phyloP scores from a whole-genome alignment of 2,113 vertebrate species.

The Podocnemis expansa region DNA sequence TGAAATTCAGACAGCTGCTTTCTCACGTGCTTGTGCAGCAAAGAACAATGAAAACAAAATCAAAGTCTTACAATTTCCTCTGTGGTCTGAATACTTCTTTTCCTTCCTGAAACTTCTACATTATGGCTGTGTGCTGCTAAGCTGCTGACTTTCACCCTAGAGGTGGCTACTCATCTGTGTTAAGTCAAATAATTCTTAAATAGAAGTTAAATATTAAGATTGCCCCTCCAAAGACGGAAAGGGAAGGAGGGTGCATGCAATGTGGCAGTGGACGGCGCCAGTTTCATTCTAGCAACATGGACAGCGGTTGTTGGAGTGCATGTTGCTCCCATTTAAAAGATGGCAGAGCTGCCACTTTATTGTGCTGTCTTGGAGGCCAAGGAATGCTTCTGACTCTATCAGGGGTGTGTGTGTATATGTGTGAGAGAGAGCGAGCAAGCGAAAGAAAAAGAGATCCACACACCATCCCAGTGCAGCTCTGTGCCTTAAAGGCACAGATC shows the following conservation, averaged over 20 bases:
- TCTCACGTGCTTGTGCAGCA: not conserved
- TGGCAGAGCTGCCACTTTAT: not conserved
- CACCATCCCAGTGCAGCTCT: not conserved
- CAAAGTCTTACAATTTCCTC: rapidly evolving
- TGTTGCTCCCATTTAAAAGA: not conserved
- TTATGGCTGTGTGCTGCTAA: rapidly evolving
- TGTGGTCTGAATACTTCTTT: not conserved
- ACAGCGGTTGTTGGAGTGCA: not conserved
- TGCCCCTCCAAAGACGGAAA: not conserved
- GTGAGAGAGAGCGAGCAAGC: rapidly evolving
- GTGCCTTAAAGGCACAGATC: slow-evolving; percentile 46
- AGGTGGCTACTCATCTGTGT: rapidly evolving
- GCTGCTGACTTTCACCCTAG: not conserved
- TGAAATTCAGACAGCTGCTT: not conserved
- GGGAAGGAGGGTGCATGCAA: not conserved
- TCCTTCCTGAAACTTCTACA: not conserved
- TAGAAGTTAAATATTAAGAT: not conserved
- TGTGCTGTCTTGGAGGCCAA: not conserved
- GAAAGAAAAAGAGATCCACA: not conserved
- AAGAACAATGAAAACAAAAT: not conserved
- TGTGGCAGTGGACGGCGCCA: not conserved
- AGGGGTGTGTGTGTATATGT: rapidly evolving
- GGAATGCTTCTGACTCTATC: not conserved
- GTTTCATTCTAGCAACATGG: not conserved
- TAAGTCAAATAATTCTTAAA: not conserved